Evolutionary conservation across 92 coral and sea anemone genomes (phyloP), one percentile per base, ranked within the genome.

Genomic region (Parazoanthus atlanticus): DNA sequence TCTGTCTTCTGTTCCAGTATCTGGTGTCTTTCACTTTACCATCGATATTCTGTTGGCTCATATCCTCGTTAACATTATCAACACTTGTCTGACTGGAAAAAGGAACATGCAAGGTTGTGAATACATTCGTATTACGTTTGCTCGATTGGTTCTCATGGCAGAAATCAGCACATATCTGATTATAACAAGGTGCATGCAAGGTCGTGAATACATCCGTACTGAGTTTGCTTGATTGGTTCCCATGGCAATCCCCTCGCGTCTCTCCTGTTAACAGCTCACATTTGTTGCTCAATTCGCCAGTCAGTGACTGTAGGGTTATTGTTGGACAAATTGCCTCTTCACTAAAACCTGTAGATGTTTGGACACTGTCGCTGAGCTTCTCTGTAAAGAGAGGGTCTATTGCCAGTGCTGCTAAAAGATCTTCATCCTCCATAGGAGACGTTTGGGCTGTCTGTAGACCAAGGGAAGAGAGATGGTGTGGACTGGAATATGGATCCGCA

Each of bases 1-100:
- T 83, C 26, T 41, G 30, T 83, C 86, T 26, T 83, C 75, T 69
- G 15, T 67, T 71, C 86, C 86, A 83, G 77, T 83, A 83, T 3
- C 52, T 67, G 7, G 66, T 40, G 73, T 83, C 86, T 43, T 83
- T 83, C 3, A 66, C 34, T 69, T 16, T 83, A 31, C 49, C 30
- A 3, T 61, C 74, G 2, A 2, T 2, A 2, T 21, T 36, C 46
- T 54, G 30, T 33, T 43, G 43, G 33, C 33, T 65, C 1, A 40
- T 38, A 33, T 67, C 74, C 31, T 32, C 64, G 38, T 12, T 52
- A 8, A 21, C 64, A 54, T 1, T 15, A 65, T 7, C 49, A 52
- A 5, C 69, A 5, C 43, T 52, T 61, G 69, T 61, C 69, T 61
- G 69, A 29, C 58, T 19, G 58, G 41, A 10, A 54, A 17, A 33